Evolutionary conservation across 2,888 invertebrate species (phyloP).

Genomic region (Steromphala cineraria): DNA sequence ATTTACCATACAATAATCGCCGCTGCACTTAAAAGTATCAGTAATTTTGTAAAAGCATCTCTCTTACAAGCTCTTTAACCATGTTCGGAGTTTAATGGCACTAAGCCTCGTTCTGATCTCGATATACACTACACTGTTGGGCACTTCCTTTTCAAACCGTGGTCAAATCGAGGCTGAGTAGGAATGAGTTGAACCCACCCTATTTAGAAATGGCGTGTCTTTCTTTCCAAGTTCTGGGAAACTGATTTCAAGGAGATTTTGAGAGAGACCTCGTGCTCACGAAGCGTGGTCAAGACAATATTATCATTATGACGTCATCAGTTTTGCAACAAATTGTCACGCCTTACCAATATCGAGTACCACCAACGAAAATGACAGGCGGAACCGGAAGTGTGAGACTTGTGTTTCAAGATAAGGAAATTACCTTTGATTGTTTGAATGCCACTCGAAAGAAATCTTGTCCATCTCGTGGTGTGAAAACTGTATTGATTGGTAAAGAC

Average conservation of each 20-base stretch:
- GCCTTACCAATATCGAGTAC: not conserved
- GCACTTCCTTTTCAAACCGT: not conserved
- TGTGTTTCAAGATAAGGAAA: not conserved
- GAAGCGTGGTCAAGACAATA: not conserved
- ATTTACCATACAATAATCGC: not conserved
- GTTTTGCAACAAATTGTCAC: not conserved
- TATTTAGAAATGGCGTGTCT: not conserved
- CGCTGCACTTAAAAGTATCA: conserved; percentile 13
- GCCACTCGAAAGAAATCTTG: too few species aligned
- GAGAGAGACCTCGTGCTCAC: not conserved
- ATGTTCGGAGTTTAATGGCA: not conserved
- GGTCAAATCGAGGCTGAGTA: not conserved
- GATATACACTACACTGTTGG: not conserved
- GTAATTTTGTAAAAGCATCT: conserved; percentile 6
- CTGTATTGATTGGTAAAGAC: too few species aligned
- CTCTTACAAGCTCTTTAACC: not conserved
- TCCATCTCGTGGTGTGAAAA: too few species aligned
- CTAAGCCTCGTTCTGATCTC: conserved; percentile 7
- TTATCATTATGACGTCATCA: not conserved
- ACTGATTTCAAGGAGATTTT: not conserved
- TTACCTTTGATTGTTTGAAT: not conserved
- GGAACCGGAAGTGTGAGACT: not conserved
- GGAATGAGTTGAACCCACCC: not conserved
- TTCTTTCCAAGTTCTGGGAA: not conserved
- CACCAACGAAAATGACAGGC: not conserved